A percentile compares a stretch with the other conserved stretches of the same genome.
phyloP scores from a whole-genome alignment of 2,113 vertebrate species.

The Amia ocellicauda region DNA sequence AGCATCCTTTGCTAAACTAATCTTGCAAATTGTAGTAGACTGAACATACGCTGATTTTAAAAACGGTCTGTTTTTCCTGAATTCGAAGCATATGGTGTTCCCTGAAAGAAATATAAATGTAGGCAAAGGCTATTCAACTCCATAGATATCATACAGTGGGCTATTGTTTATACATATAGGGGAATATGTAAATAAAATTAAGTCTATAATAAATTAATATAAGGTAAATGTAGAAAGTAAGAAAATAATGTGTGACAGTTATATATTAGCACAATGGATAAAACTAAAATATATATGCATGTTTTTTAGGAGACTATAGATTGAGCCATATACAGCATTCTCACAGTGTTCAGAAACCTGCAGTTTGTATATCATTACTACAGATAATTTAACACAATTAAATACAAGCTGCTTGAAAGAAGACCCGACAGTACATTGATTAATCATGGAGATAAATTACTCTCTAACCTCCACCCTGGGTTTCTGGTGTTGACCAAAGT shows the following conservation, averaged over 20 bases:
- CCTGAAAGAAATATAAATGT: too few species aligned
- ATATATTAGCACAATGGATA: too few species aligned
- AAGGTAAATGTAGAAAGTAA: too few species aligned
- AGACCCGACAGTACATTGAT: conserved; percentile 22
- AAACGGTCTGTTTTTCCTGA: too few species aligned
- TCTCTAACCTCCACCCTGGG: neutral
- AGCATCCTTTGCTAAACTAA: conserved; percentile 1
- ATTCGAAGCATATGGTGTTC: too few species aligned
- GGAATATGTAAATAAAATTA: too few species aligned
- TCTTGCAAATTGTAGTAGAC: neutral
- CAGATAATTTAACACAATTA: conserved; percentile 18
- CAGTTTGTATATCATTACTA: conserved; percentile 22
- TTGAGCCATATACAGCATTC: too few species aligned
- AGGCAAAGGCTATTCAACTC: too few species aligned
- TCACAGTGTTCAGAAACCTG: neutral
- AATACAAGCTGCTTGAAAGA: conserved; percentile 22
- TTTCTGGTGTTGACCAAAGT: neutral
- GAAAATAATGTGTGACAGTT: too few species aligned
- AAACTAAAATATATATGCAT: too few species aligned
- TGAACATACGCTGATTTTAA: neutral
- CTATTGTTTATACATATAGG: neutral
- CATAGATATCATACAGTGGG: neutral
- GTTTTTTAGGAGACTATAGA: too few species aligned
- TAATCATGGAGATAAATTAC: conserved; percentile 31
- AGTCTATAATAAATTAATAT: too few species aligned